Conservation (phyloP, 2,797 vertebrate species). For the Antrozous pallidus region DNA sequence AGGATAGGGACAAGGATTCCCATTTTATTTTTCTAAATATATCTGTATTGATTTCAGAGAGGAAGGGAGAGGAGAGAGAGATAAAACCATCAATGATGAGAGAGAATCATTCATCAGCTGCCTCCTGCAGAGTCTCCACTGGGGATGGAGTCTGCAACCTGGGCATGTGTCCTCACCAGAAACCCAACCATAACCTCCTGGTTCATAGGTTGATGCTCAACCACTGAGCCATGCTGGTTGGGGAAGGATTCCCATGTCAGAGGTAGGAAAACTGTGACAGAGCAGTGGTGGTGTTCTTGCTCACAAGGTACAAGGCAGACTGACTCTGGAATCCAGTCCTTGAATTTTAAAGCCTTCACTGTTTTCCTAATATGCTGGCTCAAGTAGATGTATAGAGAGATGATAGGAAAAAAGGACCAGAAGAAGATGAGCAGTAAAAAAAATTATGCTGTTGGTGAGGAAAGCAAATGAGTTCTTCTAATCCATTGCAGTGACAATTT, state of each 20-base stretch:
- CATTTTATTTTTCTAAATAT: neutral
- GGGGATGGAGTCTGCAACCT: no score
- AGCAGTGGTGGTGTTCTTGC: neutral
- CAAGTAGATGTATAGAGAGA: neutral
- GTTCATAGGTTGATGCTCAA: no score
- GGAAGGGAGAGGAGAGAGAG: no score
- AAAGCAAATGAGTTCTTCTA: neutral
- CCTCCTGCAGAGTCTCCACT: no score
- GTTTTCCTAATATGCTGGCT: neutral
- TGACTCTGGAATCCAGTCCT: neutral
- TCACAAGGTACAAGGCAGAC: rapidly evolving
- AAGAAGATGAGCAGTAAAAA: neutral
- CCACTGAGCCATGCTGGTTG: no score
- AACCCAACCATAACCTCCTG: no score
- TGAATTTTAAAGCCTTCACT: neutral
- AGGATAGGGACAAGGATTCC: neutral
- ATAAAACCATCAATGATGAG: no score
- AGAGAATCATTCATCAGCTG: no score
- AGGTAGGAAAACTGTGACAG: neutral
- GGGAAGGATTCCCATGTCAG: neutral
- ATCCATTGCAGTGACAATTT: slow-evolving; percentile 23
- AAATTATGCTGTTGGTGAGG: neutral
- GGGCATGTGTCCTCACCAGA: no score
- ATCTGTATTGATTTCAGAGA: no score
- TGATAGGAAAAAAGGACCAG: neutral